Evolutionary conservation across 2,113 vertebrate species (phyloP).

Genomic region (Gopherus evgoodei): DNA sequence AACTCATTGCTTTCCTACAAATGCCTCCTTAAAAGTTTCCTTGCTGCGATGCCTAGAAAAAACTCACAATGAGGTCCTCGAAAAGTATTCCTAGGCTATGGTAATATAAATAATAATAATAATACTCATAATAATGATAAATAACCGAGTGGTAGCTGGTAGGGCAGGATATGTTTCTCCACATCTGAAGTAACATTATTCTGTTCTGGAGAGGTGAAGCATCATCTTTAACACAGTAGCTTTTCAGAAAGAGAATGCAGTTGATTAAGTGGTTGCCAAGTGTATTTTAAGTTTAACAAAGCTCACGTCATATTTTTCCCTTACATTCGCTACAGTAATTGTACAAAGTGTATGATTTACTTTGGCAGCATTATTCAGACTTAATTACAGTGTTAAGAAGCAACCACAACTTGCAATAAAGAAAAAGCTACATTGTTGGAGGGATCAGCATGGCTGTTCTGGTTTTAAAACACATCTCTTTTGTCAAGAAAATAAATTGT

Average conservation of each 20-base stretch:
- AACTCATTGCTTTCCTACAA: not conserved
- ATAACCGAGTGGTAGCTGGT: not conserved
- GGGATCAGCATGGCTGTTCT: slow-evolving; percentile 60
- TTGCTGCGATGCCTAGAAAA: not conserved
- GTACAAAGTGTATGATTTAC: slow-evolving; percentile 74
- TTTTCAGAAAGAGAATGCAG: slow-evolving; percentile 48
- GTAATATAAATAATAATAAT: not conserved
- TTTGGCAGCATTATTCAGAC: slow-evolving; percentile 76
- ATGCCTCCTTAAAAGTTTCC: not conserved
- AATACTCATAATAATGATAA: slow-evolving; percentile 25
- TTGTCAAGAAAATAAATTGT: slow-evolving; percentile 58
- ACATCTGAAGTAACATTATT: slow-evolving; percentile 25
- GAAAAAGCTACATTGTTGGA: slow-evolving; percentile 65
- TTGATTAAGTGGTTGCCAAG: slow-evolving; percentile 76
- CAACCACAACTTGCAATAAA: slow-evolving; percentile 69
- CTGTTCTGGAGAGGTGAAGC: slow-evolving; percentile 61
- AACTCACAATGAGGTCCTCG: not conserved
- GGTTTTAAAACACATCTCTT: slow-evolving; percentile 15
- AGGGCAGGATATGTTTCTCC: not conserved
- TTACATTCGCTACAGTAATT: slow-evolving; percentile 71
- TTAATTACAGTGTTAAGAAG: slow-evolving; percentile 76
- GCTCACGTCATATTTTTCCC: slow-evolving; percentile 67
- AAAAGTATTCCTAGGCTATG: not conserved
- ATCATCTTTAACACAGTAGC: slow-evolving; percentile 53
- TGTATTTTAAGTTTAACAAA: slow-evolving; percentile 76